Evolutionary conservation across 2,113 vertebrate genomes (phyloP).

Genomic region (Rynchops niger): DNA sequence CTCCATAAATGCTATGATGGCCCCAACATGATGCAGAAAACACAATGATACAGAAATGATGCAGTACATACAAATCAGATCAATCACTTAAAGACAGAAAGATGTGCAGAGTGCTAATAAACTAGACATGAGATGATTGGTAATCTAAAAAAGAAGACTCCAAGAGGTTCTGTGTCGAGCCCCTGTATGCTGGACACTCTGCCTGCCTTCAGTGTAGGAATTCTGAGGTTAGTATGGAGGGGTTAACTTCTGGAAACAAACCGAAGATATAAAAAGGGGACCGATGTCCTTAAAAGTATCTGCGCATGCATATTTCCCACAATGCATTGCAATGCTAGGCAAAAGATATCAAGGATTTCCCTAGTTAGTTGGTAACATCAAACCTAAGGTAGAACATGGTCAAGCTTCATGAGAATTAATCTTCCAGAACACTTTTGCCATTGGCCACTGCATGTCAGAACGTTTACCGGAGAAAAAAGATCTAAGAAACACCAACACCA

Average conservation of each 20-base stretch:
- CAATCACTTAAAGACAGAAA: neutral
- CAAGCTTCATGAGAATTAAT: neutral
- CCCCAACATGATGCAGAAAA: neutral
- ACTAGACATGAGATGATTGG: neutral
- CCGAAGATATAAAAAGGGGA: accelerated
- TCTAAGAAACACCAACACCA: neutral
- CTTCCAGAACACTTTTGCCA: neutral
- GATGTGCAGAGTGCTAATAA: neutral
- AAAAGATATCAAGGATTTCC: neutral
- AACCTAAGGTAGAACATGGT: neutral
- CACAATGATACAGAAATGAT: neutral
- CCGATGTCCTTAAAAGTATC: neutral
- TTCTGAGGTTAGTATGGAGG: neutral
- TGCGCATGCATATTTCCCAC: neutral
- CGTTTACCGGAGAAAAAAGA: neutral
- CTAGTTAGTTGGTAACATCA: neutral
- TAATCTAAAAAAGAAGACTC: neutral
- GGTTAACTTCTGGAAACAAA: neutral
- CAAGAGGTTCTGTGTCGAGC: neutral
- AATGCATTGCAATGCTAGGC: neutral
- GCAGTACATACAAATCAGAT: neutral
- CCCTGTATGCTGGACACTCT: neutral
- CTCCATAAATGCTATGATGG: neutral
- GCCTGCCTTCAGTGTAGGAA: neutral
- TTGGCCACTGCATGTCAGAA: neutral